Conservation (phyloP, 2,113 vertebrate genomes). For the Lasiurus borealis region DNA sequence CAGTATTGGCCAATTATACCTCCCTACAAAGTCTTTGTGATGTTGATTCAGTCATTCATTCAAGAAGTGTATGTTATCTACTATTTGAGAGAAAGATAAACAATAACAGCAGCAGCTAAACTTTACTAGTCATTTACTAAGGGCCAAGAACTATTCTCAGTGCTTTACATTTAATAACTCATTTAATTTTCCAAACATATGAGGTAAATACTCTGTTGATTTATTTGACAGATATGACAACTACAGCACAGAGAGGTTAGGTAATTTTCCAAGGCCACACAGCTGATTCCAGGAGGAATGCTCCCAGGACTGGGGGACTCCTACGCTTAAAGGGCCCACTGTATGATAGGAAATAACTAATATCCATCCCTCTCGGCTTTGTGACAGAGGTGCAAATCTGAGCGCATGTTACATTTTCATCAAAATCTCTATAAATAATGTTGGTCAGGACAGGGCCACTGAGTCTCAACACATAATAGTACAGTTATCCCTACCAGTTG, state of each 20-base stretch:
- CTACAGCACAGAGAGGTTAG: conserved; percentile 11
- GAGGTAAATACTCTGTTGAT: conserved; percentile 21
- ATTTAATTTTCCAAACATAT: conserved; percentile 42
- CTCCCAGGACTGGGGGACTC: not conserved
- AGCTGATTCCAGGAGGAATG: conserved; percentile 28
- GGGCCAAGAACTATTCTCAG: conserved; percentile 27
- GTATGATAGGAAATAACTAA: conserved; percentile 3
- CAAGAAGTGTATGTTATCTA: not conserved
- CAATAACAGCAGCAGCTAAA: conserved; percentile 3
- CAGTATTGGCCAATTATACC: not conserved
- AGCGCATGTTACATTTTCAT: not conserved
- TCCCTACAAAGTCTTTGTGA: not conserved
- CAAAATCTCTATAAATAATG: conserved; percentile 52
- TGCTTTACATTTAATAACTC: conserved; percentile 55
- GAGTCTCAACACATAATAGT: conserved; percentile 4
- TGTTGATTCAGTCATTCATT: not conserved
- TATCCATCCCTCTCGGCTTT: not conserved
- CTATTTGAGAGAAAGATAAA: conserved; percentile 10
- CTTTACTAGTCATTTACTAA: conserved; percentile 46
- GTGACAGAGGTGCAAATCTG: not conserved
- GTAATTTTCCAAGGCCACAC: not conserved
- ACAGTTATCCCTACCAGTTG: not conserved
- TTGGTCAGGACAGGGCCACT: not conserved
- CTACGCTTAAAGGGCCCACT: not conserved
- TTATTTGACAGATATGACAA: conserved; percentile 39